Conservation (phyloP, 2,797 vertebrate species). For the Austrolebias charrua region DNA sequence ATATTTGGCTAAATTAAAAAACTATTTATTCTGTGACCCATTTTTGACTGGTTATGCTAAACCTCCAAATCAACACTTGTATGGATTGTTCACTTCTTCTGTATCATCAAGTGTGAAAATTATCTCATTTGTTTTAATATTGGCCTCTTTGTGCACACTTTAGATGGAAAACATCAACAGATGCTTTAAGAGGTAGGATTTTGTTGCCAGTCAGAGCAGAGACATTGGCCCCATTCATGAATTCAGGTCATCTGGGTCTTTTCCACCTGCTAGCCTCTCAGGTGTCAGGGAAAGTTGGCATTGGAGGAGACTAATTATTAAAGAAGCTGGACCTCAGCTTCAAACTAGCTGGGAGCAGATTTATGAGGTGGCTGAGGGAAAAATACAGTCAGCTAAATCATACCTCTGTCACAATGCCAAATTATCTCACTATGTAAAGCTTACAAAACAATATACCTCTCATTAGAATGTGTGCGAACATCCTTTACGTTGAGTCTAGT, state of each 20-base stretch:
- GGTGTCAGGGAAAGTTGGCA: conserved; percentile 25
- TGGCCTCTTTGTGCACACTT: not conserved
- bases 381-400: conserved; percentile 76
- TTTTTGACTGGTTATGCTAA: not conserved
- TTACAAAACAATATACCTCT: conserved; percentile 58
- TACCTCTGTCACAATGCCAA: conserved; percentile 67
- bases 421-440: conserved; percentile 73
- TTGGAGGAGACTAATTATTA: conserved; percentile 48
- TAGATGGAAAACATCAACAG: not conserved
- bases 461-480: conserved; percentile 59
- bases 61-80: too few relatives aligned
- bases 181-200: conserved; percentile 8
- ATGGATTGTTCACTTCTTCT: not conserved
- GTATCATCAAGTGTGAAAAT: not conserved
- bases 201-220: conserved; percentile 8
- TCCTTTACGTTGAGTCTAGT: conserved; percentile 27
- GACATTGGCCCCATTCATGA: conserved; percentile 13
- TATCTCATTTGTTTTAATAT: not conserved
- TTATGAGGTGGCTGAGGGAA: conserved; percentile 72
- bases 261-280: conserved; percentile 41
- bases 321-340: conserved; percentile 59
- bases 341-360: conserved; percentile 66
- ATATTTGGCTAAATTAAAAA: conserved; percentile 6
- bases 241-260: conserved; percentile 19
- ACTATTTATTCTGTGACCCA: conserved; percentile 4